phyloP scores from a whole-genome alignment of 2,888 invertebrate species.

The Dyspetes luteomarginatus region DNA sequence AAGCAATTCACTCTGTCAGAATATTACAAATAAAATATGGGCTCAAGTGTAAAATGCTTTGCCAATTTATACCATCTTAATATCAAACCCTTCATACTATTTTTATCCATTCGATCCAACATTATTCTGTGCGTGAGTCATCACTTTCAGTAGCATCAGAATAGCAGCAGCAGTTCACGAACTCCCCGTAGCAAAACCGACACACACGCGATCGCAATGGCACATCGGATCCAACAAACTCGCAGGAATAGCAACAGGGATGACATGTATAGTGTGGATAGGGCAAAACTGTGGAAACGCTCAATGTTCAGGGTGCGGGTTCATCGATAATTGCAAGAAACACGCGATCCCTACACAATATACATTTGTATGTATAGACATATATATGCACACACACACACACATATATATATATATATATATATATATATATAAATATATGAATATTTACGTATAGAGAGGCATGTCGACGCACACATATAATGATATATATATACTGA shows the following conservation, averaged over 20 bases:
- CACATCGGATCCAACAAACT: constrained; percentile 28
- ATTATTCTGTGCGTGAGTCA: constrained; percentile 51
- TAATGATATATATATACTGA: neutral
- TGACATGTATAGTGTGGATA: constrained; percentile 8
- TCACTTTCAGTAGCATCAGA: constrained; percentile 36
- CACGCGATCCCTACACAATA: constrained; percentile 67
- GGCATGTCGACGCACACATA: neutral
- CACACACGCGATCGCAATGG: constrained; percentile 57
- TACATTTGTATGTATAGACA: too few species aligned
- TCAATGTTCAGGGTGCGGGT: constrained; percentile 58
- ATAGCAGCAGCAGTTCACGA: constrained; percentile 31
- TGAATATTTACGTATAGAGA: neutral
- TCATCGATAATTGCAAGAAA: constrained; percentile 67
- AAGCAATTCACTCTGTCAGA: too few species aligned
- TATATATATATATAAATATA: neutral
- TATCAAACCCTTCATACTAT: constrained; percentile 23
- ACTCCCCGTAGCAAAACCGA: constrained; percentile 26
- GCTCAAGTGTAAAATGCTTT: too few species aligned
- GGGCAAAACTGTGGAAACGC: constrained; percentile 54
- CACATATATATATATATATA: neutral
- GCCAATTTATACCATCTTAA: too few species aligned
- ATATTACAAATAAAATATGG: too few species aligned
- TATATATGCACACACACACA: neutral
- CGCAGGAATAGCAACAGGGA: constrained; percentile 37
- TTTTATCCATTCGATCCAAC: constrained; percentile 19